A percentile compares a stretch with the other conserved stretches of the same genome.
Evolutionary conservation across 2,113 vertebrate genomes (phyloP).

Genomic region (Corythornis cristatus): DNA sequence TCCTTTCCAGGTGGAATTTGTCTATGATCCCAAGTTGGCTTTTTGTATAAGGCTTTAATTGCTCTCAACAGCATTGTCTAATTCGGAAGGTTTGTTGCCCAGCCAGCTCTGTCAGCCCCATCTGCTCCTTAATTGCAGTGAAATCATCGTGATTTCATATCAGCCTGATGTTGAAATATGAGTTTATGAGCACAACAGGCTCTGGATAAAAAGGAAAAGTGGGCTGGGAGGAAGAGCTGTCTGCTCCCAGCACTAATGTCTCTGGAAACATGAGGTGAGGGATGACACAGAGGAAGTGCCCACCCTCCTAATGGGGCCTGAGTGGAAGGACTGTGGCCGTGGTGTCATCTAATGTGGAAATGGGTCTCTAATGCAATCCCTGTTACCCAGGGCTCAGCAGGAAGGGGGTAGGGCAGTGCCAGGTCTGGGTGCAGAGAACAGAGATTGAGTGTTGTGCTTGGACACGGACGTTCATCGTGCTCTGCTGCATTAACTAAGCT

Average conservation of each 20-base stretch:
- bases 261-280: not conserved
- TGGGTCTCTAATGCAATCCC: not conserved
- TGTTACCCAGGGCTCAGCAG: not conserved
- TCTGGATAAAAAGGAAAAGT: not conserved
- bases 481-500: rapidly evolving
- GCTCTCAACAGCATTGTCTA: not conserved
- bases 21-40: not conserved
- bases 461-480: rapidly evolving
- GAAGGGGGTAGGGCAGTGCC: not conserved
- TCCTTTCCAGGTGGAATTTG: not conserved
- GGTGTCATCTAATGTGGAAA: not conserved
- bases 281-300: not conserved
- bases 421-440: not conserved
- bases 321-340: not conserved
- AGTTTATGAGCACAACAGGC: not conserved
- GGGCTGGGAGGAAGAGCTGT: not conserved
- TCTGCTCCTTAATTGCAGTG: constrained; percentile 40
- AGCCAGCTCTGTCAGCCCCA: not conserved
- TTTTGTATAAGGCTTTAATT: constrained; percentile 12
- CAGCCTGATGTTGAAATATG: not conserved
- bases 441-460: not conserved
- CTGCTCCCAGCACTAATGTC: rapidly evolving
- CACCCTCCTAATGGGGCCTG: not conserved
- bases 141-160: constrained; percentile 25
- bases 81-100: constrained; percentile 37